Evolutionary conservation across 1,140 invertebrate species (phyloP), one percentile per base, ranked within the genome.

Genomic region (Neodiprion lecontei): DNA sequence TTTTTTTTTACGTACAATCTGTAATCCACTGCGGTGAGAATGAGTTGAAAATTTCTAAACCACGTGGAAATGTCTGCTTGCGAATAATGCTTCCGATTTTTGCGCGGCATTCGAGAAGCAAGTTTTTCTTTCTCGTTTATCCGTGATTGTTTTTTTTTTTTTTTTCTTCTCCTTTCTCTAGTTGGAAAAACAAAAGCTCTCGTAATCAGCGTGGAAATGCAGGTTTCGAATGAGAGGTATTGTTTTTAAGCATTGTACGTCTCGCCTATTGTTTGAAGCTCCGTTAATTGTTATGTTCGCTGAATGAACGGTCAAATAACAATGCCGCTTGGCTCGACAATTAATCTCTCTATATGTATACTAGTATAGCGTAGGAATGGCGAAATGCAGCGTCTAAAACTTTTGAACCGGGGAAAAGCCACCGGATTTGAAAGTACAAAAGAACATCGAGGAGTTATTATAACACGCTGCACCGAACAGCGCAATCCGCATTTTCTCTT

Each of bases 171-270:
- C 28, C 28, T 28, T 5, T 40, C 28, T 40, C 28, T 40, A 40
- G 28, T 40, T 40, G 28, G 28, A 69, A 69, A 47, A 21, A 69
- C 23, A 69, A 69, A 9, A 72, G 48, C 67, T 17, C 70, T 61
- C 77, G 82, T 84, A 85, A 85, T 85, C 84, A 85, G 77, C 77
- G 75, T 74, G 78, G 76, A 81, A 82, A 84, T 80, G 80, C 28
- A 40, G 28, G 76, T 75, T 78, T 74, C 74, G 80, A 81, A 78
- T 76, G 79, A 80, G 77, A 78, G 74, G 75, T 79, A 84, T 82
- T 81, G 83, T 79, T 74, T 78, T 48, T 61, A 61, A 61, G 8
- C 79, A 84, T 84, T 83, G 82, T 81, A 82, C 48, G 66, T 69
- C 28, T 40, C 75, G 70, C 69, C 80, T 79, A 84, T 86, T 86